Percentiles rank a stretch among this genome's conserved stretches.
Conservation (phyloP, 2,113 vertebrate genomes). For the Gnathonemus longibarbis region DNA sequence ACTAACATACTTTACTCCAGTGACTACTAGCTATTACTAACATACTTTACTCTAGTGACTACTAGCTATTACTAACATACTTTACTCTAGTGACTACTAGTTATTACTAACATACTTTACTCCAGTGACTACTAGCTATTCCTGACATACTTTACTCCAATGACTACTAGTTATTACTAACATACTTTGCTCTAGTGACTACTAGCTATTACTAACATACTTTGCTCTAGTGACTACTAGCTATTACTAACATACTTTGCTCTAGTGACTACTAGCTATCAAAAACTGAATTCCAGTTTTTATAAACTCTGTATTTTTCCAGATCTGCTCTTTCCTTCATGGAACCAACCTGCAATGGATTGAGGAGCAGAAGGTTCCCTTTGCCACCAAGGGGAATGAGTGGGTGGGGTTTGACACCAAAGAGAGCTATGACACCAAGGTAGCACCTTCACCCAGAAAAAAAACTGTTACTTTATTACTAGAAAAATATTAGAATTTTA, state of each 20-base stretch:
- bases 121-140: too few species aligned
- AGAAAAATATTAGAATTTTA: neutral
- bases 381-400: constrained; percentile 52
- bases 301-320: neutral
- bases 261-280: neutral
- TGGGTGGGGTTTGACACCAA: constrained; percentile 68
- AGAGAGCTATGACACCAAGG: constrained; percentile 63
- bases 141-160: too few species aligned
- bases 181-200: too few species aligned
- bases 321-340: constrained; percentile 62
- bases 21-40: neutral
- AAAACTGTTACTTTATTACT: neutral
- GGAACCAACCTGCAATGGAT: constrained; percentile 50
- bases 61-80: too few species aligned
- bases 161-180: neutral
- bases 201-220: too few species aligned
- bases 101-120: too few species aligned
- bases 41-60: neutral
- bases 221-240: too few species aligned
- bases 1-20: neutral
- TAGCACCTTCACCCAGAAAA: constrained; percentile 26
- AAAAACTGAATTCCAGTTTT: neutral
- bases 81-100: too few species aligned
- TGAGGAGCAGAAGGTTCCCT: constrained; percentile 61
- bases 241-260: neutral